Evolutionary conservation across 2,888 invertebrate species (phyloP).

Genomic region (Celastrina argiolus): DNA sequence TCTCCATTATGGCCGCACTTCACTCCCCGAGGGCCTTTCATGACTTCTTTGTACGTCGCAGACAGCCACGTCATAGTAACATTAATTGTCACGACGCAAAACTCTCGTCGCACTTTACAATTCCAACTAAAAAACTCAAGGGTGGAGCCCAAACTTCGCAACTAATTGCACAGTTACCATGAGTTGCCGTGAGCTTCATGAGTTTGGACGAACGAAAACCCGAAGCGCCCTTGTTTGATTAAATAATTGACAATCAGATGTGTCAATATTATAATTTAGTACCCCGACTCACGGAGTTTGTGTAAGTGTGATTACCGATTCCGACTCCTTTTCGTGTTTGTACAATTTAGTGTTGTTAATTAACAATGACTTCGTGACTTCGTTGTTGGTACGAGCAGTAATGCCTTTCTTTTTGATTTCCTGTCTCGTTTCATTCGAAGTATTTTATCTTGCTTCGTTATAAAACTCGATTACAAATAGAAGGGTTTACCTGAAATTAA

Average conservation of each 20-base stretch:
- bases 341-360: not conserved
- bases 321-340: constrained; percentile 8
- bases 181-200: constrained; percentile 26
- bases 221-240: constrained; percentile 32
- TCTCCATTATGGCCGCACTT: constrained; percentile 36
- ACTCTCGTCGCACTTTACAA: constrained; percentile 31
- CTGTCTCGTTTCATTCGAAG: not conserved
- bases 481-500: not conserved
- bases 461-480: not conserved
- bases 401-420: not conserved
- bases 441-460: not conserved
- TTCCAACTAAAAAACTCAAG: constrained; percentile 32
- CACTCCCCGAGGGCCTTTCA: constrained; percentile 36
- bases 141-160: constrained; percentile 28
- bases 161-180: not conserved
- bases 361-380: constrained; percentile 5
- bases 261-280: constrained; percentile 35
- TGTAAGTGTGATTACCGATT: constrained; percentile 8
- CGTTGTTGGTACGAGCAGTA: not conserved
- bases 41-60: constrained; percentile 35
- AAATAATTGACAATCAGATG: constrained; percentile 34
- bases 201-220: constrained; percentile 29
- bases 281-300: constrained; percentile 11
- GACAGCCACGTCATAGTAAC: constrained; percentile 34
- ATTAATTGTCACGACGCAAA: constrained; percentile 35